phyloP scores from a whole-genome alignment of 2,113 vertebrate genomes.

The Condylura cristata region DNA sequence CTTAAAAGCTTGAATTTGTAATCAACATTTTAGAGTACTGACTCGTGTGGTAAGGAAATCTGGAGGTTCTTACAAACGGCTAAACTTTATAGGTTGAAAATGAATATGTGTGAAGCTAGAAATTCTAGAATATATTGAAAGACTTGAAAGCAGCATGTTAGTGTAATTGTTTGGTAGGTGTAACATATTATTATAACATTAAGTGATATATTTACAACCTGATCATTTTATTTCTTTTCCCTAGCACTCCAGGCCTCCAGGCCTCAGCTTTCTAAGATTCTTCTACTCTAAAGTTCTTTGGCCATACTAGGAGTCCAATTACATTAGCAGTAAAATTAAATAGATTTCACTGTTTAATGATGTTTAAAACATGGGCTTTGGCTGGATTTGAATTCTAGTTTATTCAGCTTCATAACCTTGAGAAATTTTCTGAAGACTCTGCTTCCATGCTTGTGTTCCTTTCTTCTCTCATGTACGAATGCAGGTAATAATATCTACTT shows the following conservation, averaged over 20 bases:
- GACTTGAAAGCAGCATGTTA: background rate
- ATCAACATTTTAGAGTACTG: background rate
- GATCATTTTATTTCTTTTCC: background rate
- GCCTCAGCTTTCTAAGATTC: background rate
- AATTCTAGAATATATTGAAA: background rate
- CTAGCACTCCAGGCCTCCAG: background rate
- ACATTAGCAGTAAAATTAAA: background rate
- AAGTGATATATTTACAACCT: background rate
- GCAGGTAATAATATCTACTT: background rate
- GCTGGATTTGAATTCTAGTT: background rate
- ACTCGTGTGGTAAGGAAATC: background rate
- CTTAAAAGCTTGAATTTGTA: background rate
- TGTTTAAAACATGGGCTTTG: background rate
- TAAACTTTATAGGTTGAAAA: background rate
- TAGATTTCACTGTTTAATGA: background rate
- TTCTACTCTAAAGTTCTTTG: background rate
- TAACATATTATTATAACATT: background rate
- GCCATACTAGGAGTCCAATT: background rate
- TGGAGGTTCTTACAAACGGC: background rate
- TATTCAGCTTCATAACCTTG: background rate
- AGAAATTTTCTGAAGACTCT: background rate
- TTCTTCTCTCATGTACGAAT: background rate
- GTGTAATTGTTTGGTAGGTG: background rate
- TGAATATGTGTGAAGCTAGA: background rate
- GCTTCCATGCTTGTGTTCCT: no score